Conservation (phyloP, 2,888 invertebrate genomes). For the Salpingus planirostris region DNA sequence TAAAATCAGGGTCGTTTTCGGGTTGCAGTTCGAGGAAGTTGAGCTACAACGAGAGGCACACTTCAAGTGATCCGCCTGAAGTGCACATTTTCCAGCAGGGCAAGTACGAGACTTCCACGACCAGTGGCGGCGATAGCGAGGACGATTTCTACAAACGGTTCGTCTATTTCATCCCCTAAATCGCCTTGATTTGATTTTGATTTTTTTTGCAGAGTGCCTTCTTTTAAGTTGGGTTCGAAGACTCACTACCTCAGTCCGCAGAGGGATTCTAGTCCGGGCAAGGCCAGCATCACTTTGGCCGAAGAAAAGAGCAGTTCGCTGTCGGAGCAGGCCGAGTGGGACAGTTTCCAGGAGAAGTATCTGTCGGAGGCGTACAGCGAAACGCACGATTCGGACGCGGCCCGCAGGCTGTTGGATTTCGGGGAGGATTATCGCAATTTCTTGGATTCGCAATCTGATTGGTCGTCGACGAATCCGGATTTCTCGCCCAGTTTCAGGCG, state of each 20-base stretch:
- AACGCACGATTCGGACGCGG: conserved; percentile 75
- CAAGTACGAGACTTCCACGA: conserved; percentile 52
- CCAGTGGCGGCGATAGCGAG: conserved; percentile 61
- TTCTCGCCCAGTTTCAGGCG: conserved; percentile 42
- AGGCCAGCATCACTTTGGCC: conserved; percentile 52
- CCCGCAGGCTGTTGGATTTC: conserved; percentile 72
- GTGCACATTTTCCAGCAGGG: conserved; percentile 45
- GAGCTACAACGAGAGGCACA: conserved; percentile 47
- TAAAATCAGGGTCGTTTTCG: conserved; percentile 69
- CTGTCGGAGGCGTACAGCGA: conserved; percentile 87
- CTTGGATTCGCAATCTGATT: conserved; percentile 84
- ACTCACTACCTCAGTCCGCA: conserved; percentile 34
- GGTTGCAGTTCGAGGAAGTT: conserved; percentile 51
- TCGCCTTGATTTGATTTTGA: background rate
- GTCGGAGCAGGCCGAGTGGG: conserved; percentile 91
- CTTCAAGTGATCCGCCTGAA: conserved; percentile 56
- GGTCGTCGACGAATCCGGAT: conserved; percentile 60
- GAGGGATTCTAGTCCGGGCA: conserved; percentile 38
- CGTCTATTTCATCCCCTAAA: background rate
- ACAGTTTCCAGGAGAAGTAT: conserved; percentile 81
- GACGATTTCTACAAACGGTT: conserved; percentile 44
- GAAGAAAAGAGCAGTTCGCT: conserved; percentile 75
- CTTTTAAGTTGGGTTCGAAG: conserved; percentile 56
- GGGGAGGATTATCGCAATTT: conserved; percentile 86
- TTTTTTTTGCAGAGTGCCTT: conserved; percentile 41